Conservation (phyloP, 2,888 invertebrate genomes). For the Nephrotoma appendiculata region DNA sequence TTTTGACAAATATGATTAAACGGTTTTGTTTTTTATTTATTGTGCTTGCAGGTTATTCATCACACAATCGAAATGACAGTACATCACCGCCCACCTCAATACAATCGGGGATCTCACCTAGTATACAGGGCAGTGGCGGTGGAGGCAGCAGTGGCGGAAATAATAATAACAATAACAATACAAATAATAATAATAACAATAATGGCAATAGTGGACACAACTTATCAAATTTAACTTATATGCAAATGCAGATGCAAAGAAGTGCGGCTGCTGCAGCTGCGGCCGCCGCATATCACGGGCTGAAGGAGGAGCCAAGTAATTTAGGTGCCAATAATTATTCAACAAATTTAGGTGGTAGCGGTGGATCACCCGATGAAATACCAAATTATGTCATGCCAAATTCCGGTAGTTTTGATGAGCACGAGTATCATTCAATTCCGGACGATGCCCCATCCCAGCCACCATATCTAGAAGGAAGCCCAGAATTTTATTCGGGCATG, state of each 20-base stretch:
- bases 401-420: conserved; percentile 17
- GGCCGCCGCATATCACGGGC: conserved; percentile 22
- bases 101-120: conserved; percentile 19
- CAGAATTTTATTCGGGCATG: conserved; percentile 17
- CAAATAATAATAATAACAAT: conserved; percentile 5
- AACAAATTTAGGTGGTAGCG: conserved; percentile 12
- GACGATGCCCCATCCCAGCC: conserved; percentile 19
- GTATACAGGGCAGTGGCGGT: conserved; percentile 22
- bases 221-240: conserved; percentile 22
- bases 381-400: conserved; percentile 17
- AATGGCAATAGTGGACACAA: conserved; percentile 17
- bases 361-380: conserved; percentile 13
- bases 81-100: conserved; percentile 21
- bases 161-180: conserved; percentile 8
- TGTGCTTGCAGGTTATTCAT: conserved; percentile 23
- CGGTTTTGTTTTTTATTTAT: background rate
- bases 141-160: conserved; percentile 32
- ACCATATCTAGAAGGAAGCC: conserved; percentile 16
- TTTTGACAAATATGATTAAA: background rate
- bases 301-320: conserved; percentile 28
- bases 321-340: conserved; percentile 12
- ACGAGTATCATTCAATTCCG: conserved; percentile 18
- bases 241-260: conserved; percentile 26
- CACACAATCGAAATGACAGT: conserved; percentile 26
- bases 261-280: conserved; percentile 15